phyloP scores from a whole-genome alignment of 2,113 vertebrate species.

The Hydropotes inermis region DNA sequence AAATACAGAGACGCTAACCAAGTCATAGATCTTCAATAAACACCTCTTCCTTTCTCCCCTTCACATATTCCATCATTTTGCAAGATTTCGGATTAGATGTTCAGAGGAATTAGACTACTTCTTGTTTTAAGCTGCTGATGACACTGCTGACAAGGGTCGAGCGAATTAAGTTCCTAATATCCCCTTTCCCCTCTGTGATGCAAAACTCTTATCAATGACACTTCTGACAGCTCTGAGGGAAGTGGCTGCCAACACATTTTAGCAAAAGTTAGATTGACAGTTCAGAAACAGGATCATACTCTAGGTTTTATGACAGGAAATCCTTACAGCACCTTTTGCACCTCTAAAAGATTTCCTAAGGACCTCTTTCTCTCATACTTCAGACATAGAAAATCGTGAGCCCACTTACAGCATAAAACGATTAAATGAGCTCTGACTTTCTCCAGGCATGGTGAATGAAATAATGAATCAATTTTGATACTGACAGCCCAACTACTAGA shows the following conservation, averaged over 20 bases:
- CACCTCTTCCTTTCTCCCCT: neutral
- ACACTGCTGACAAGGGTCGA: constrained; percentile 31
- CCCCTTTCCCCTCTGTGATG: constrained; percentile 32
- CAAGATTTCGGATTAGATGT: neutral
- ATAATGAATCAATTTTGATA: neutral
- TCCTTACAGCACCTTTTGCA: constrained; percentile 40
- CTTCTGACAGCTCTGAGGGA: constrained; percentile 58
- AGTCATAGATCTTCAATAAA: neutral
- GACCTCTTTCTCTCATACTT: neutral
- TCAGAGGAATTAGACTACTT: constrained; percentile 9
- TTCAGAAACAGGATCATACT: constrained; percentile 67
- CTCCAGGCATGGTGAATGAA: neutral
- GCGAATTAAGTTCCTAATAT: constrained; percentile 63
- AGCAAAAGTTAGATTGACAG: constrained; percentile 61
- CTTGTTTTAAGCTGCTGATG: constrained; percentile 2
- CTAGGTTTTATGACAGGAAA: constrained; percentile 61
- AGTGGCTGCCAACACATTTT: constrained; percentile 71
- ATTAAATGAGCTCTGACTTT: neutral
- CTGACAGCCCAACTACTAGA: neutral
- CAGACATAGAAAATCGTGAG: constrained; percentile 7
- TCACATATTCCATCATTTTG: neutral
- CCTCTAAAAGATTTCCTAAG: constrained; percentile 1
- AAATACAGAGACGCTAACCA: neutral
- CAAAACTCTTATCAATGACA: constrained; percentile 71
- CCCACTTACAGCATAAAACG: neutral